phyloP scores from a whole-genome alignment of 2,888 invertebrate species.

The Zygaena filipendulae region DNA sequence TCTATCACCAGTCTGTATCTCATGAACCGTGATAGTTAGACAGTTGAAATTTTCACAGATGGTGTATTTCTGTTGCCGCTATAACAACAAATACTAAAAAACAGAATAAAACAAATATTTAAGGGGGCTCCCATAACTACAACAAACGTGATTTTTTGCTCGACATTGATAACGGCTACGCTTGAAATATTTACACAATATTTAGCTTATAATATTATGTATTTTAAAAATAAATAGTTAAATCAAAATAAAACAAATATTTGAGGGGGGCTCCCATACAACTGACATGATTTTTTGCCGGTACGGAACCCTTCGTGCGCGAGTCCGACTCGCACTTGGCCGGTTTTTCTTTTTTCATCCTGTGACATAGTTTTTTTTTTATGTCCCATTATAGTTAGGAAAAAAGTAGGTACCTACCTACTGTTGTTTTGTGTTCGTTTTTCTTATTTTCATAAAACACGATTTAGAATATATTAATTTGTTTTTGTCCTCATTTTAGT shows the following conservation, averaged over 20 bases:
- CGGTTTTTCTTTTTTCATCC: too few species aligned
- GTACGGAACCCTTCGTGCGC: too few species aligned
- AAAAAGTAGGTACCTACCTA: too few species aligned
- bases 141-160: background rate
- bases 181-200: background rate
- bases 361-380: constrained; percentile 12
- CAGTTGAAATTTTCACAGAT: background rate
- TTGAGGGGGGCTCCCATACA: too few species aligned
- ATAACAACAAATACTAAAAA: background rate
- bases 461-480: too few species aligned
- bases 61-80: background rate
- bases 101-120: background rate
- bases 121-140: background rate
- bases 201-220: background rate
- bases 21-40: background rate
- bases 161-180: background rate
- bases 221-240: background rate
- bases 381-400: too few species aligned
- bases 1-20: background rate
- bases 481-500: too few species aligned
- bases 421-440: too few species aligned
- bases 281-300: too few species aligned
- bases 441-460: too few species aligned
- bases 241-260: background rate
- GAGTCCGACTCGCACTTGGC: too few species aligned